phyloP scores from a whole-genome alignment of 2,888 invertebrate species.

The Tiliacea citrago region DNA sequence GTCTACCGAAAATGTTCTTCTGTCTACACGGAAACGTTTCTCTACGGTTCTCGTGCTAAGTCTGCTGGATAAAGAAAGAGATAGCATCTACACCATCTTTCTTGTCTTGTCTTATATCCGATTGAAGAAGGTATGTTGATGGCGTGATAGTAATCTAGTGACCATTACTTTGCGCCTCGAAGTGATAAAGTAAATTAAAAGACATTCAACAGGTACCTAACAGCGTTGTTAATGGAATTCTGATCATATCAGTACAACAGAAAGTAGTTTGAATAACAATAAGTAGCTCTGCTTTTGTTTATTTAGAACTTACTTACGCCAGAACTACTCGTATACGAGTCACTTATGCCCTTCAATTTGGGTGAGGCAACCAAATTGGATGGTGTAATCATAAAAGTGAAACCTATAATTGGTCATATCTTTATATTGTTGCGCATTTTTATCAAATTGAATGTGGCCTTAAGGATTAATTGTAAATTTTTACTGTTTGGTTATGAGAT shows the following conservation, averaged over 20 bases:
- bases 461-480: neutral
- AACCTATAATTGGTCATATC: too few relatives aligned
- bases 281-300: neutral
- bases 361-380: too few relatives aligned
- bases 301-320: too few relatives aligned
- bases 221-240: conserved; percentile 23
- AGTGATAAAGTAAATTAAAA: conserved; percentile 37
- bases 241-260: conserved; percentile 30
- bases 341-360: neutral
- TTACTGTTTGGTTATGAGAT: neutral
- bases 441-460: neutral
- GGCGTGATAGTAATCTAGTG: conserved; percentile 38
- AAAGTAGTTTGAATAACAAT: neutral
- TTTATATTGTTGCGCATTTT: neutral
- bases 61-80: conserved; percentile 1
- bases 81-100: conserved; percentile 22
- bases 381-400: too few relatives aligned
- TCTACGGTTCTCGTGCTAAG: too few relatives aligned
- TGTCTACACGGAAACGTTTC: too few relatives aligned
- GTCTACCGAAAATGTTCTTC: too few relatives aligned
- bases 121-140: conserved; percentile 32
- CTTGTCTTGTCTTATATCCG: conserved; percentile 23
- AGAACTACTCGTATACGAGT: neutral
- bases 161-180: conserved; percentile 40
- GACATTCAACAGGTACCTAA: conserved; percentile 46